These are phyloP conservation scores for Lepisosteus osseus DNA, from an alignment of 2,113 vertebrate genomes.

Conservation along the genomic window DNA sequence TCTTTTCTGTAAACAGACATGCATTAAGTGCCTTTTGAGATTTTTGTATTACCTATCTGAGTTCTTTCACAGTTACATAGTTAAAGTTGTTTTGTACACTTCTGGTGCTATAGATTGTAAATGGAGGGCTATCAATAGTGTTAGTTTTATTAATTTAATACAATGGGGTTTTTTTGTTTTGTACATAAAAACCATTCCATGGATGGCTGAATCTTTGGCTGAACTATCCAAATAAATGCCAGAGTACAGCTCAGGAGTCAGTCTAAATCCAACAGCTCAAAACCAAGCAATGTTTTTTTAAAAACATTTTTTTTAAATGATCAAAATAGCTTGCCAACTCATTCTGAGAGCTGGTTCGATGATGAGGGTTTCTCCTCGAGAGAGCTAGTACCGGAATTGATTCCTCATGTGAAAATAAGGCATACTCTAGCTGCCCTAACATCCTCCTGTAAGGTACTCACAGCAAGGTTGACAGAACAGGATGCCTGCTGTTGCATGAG, in stretches of 20 bases:
- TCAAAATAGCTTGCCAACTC: not conserved
- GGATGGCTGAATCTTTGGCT: constrained; percentile 3
- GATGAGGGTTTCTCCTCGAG: too few species aligned
- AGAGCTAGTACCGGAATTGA: too few species aligned
- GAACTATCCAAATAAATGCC: constrained; percentile 1
- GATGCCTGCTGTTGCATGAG: not conserved
- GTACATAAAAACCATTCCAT: constrained; percentile 30
- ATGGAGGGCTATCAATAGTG: constrained; percentile 23
- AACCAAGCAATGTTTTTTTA: constrained; percentile 2
- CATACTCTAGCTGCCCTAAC: too few species aligned
- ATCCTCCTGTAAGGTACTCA: not conserved
- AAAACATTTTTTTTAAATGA: not conserved
- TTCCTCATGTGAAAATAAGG: too few species aligned
- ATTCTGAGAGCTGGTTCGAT: too few species aligned
- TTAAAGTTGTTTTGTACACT: constrained; percentile 38
- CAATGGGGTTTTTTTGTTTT: constrained; percentile 30
- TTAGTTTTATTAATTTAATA: constrained; percentile 26
- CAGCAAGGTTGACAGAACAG: not conserved
- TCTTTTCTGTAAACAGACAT: constrained; percentile 34
- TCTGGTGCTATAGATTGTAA: constrained; percentile 60
- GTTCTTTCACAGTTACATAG: constrained; percentile 25
- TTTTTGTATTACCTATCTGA: constrained; percentile 30
- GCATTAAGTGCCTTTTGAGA: constrained; percentile 57
- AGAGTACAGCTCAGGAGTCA: constrained; percentile 13
- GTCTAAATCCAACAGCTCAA: constrained; percentile 6